Base-by-base conservation (phyloP, 2,113 vertebrate genomes). In the Sebastes schlegelii region DNA sequence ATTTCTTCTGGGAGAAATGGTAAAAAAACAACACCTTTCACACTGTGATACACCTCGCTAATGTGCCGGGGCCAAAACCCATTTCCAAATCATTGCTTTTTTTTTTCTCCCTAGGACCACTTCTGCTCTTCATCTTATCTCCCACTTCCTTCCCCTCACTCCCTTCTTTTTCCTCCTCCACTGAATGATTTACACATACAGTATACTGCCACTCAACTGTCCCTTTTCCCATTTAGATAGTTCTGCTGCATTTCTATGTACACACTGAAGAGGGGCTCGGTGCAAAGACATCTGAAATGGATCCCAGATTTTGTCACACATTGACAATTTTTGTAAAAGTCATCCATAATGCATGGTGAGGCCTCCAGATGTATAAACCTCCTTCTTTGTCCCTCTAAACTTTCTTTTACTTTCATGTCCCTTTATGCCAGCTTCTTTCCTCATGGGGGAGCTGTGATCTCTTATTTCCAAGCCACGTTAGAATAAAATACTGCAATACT, bases 361-460 rank as follows among this genome's bases (percentile, higher is more conserved):
- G 40, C 46, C 17, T 86, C 45, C 10, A 45, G 46, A 63, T 65
- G 52, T 76, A 34, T 43, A 10, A 46, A 6, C 54, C 43, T 62
- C 34, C 9, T 14, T 52, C 84, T 82, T 78, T 77, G 67, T 77
- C 69, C 26, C 49, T 80, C 13, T 17, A 61, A 86, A 83, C 69
- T 73, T 80, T 71, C 42, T 80, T 40, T 70, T 48, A 64, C 65
- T 77, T 67, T 86, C 54, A 55, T 73, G 14, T 66, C 49, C 26
- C 48, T 67, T 70, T 43, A 40, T 83, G 54, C 17, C 66, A 43
- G 11, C 51, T 14, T 77, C 52, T 85, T 0, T 82, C 86, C 84
- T 84, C 86, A 79, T 60, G 89, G 77, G 86, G 77, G 85, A 79
- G 84, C 82, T 91, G 69, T 88, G 63, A 82, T 83, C 74, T 84